These are phyloP conservation scores for Casuarius casuarius DNA, from an alignment of 2,113 vertebrate genomes.

Conservation along the genomic window DNA sequence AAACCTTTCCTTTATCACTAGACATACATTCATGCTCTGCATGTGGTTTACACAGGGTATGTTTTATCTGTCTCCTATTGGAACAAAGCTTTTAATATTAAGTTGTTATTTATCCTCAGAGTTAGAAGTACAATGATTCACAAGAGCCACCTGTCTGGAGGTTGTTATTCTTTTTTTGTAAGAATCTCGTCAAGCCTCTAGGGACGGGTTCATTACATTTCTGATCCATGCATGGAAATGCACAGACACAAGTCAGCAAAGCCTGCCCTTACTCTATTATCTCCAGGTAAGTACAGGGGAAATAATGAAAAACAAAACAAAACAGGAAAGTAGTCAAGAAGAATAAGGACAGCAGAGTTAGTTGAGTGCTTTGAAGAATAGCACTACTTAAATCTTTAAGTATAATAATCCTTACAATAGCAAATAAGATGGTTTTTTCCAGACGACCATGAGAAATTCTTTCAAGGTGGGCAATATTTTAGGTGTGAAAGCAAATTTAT, in stretches of 20 bases:
- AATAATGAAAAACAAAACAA: neutral
- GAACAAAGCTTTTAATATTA: neutral
- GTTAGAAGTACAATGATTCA: neutral
- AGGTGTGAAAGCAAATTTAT: neutral
- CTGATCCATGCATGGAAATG: accelerated
- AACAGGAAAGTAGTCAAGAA: neutral
- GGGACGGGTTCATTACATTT: neutral
- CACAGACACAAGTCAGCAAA: neutral
- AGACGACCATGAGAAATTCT: neutral
- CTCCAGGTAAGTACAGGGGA: neutral
- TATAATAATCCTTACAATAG: neutral
- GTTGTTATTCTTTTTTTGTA: neutral
- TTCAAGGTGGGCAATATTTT: neutral
- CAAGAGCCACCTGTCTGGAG: neutral
- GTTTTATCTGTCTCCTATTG: neutral
- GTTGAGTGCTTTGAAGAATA: neutral
- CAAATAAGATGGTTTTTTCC: accelerated
- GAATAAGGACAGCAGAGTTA: neutral
- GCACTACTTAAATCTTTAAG: neutral
- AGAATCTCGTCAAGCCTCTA: too few relatives aligned
- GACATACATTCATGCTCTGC: neutral
- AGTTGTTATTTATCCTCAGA: neutral
- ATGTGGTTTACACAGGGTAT: neutral
- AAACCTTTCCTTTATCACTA: neutral
- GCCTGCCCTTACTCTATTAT: accelerated